Base-by-base conservation (phyloP, 2,888 invertebrate genomes). In the Pelosia muscerda region DNA sequence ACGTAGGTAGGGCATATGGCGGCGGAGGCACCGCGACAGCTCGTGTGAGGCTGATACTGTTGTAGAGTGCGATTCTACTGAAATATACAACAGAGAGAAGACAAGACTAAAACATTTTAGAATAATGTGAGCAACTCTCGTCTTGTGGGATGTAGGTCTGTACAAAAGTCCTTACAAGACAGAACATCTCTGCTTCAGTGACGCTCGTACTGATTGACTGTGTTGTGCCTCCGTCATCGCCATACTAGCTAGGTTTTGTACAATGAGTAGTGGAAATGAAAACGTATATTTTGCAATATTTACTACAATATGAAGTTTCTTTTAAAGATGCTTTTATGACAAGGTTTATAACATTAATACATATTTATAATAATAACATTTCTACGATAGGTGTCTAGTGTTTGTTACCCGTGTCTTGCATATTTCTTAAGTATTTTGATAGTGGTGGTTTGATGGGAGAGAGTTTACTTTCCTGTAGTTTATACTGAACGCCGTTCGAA, bases 291-390 rank as follows among this genome's bases (percentile, higher is more conserved):
- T 72, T 72, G 66, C 66, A 65, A 61, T 68, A 58, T 56, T 56
- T 60, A 65, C 55, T 49, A 25, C 28, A 19, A 49, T 58, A 25
- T 60, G 63, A 49, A 26, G 54, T 38, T 64, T 66, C 60, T 58
- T 63, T 66, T 42, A 60, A 57, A 64, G 58, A 34, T 8, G 78
- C 71, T 80, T 78, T 80, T 71, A 9, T 64, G 6, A 54, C 25
- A 34, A 54, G 15, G n/a, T 31, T 59, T 68, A 60, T 57, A 63
- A 49, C 26, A 65, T 34, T 2, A 34, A 68, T 38, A 38, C 42
- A n/a, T 42, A 42, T 42, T 42, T 42, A 55, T n/a, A 61, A 13
- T 11, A 34, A 34, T 63, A 31, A 54, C 31, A 63, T 55, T 62
- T 62, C 53, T 28, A 15, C 25, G 22, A 34, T 38, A 59, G 11